Evolutionary conservation across 1,140 invertebrate species (phyloP), one percentile per base, ranked within the genome.

Genomic region (silkworm (Bombyx mori)): DNA sequence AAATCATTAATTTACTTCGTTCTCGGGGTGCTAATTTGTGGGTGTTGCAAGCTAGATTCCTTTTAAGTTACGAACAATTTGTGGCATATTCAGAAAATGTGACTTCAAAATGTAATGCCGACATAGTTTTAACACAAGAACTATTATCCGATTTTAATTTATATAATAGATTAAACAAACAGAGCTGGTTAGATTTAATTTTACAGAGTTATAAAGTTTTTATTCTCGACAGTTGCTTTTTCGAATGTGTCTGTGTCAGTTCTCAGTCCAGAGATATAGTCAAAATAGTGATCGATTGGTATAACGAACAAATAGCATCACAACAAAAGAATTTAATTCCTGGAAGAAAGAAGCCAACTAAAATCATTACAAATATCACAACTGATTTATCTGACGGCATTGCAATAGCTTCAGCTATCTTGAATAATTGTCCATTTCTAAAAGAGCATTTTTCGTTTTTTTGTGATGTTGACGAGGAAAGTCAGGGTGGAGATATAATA

Each of bases 201-300:
- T 64, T 85, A 57, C 84, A 87, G 67, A 80, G 75, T 57, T 87
- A 85, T 54, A 87, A 84, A 71, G 82, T 83, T 22, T 87, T 87
- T 58, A 63, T 87, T 44, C 65, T 87, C 71, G 83, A 87, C 43
- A 82, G 77, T 54, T 87, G 83, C 58, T 84, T 84, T 60, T 82
- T 82, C 63, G 82, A 87, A 43, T 83, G 76, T 57, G 68, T 81
- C 8, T 82, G 80, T 59, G 62, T 83, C 10, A 81, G 69, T 65
- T 69, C 69, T 6, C 65, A 76, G 55, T 71, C 74, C 0, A 76
- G 77, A 64, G 71, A 84, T 50, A 71, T 81, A 44, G 9, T 81
- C 2, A 73, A 79, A 67, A 54, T 78, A 48, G 44, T 82, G 48
- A 58, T 78, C 52, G 69, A 77, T 56, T 84, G 82, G 81, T 84